Base-by-base conservation (phyloP, 1,140 invertebrate species). In the Tenebrio molitor region DNA sequence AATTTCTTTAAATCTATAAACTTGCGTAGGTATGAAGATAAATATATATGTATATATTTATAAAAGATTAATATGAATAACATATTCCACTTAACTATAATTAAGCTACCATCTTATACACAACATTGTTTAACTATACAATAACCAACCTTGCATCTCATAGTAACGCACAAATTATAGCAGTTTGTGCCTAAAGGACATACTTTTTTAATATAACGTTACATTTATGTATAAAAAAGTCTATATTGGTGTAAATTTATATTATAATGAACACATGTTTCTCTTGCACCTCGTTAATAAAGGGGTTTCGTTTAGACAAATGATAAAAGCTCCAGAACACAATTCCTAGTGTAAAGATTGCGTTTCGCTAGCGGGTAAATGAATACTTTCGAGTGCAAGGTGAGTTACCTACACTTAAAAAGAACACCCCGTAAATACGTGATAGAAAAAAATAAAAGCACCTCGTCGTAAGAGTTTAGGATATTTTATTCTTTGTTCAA, bases 181-280 rank as follows among this genome's bases (percentile, higher is more conserved):
- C 50, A 68, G 33, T 50, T 68, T 41, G 36, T 23, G 64, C 36
- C 64, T 66, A 66, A 66, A 66, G 8, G 23, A 41, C 39, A 42
- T 42, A 29, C 8, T 29, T 21, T 14, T 50, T 68, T 46, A 19
- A 53, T 68, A 50, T 46, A 68, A 58, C 23, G 14, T 44, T 64
- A 71, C 36, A 41, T 16, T 58, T 29, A 25, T 71, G 21, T 46
- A 71, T 71, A 71, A 58, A 64, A 71, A 64, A 64, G 53, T 34
- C 53, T 71, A 44, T 71, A 71, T 71, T 44, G 53, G 53, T 71
- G 69, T 71, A 71, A 42, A 44, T 64, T 64, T 71, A 62, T 64
- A 12, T 41, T 64, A 68, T 68, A 68, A 44, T 73, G 71, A 73
- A 73, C 71, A 73, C 71, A 73, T 73, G n/a, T 58, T 33, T 63